Evolutionary conservation across 2,797 vertebrate species (phyloP).

Genomic region (Natrix natrix): DNA sequence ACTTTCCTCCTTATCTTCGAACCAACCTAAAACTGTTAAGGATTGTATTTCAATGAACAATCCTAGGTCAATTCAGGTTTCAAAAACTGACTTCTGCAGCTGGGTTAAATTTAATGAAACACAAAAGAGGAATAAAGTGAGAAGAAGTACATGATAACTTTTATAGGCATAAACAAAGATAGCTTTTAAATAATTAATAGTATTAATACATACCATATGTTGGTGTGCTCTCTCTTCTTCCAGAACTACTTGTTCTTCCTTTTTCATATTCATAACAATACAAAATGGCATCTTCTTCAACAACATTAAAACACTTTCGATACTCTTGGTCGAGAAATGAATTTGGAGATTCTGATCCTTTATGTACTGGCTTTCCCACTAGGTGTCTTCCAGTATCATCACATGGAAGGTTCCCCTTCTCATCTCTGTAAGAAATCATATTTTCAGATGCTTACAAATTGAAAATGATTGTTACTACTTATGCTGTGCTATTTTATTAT

Average conservation of each 20-base stretch:
- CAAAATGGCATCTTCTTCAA: constrained; percentile 92
- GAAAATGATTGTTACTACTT: neutral
- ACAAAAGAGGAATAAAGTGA: neutral
- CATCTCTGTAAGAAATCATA: constrained; percentile 78
- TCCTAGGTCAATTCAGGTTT: neutral
- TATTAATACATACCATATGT: constrained; percentile 83
- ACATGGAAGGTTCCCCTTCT: constrained; percentile 85
- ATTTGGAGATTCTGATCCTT: constrained; percentile 96
- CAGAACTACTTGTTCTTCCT: constrained; percentile 85
- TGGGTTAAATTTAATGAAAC: neutral
- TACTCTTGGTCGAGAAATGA: constrained; percentile 98
- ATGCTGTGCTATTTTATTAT: neutral
- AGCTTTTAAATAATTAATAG: constrained; percentile 31
- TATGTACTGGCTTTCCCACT: constrained; percentile 81
- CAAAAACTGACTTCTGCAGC: neutral
- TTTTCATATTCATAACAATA: constrained; percentile 99
- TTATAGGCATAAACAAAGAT: neutral
- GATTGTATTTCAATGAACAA: neutral
- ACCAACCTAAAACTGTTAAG: neutral
- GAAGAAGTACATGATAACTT: neutral
- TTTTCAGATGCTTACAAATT: neutral
- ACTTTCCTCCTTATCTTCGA: neutral
- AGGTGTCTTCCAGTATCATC: constrained; percentile 87
- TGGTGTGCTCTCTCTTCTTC: constrained; percentile 90
- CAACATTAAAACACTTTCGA: constrained; percentile 85